Evolutionary conservation across 1,140 invertebrate species (phyloP).

Genomic region (Drosophila prosaltans): DNA sequence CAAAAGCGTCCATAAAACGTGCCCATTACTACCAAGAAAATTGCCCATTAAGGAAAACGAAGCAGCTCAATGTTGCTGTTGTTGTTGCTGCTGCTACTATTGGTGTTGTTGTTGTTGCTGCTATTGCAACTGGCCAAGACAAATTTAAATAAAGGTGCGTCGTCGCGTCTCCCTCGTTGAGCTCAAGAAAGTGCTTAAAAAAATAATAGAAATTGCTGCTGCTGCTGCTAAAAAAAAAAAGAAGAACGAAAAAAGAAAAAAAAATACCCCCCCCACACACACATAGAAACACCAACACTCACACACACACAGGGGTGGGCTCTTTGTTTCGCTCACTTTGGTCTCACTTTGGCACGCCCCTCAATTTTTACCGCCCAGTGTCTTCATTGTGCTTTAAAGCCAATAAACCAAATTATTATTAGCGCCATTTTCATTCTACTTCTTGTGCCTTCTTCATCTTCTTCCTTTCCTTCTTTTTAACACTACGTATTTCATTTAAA

Average conservation of each 20-base stretch:
- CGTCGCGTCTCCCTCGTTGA: constrained; percentile 51
- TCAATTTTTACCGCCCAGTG: constrained; percentile 54
- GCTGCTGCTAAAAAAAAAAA: background rate
- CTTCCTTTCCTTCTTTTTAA: constrained; percentile 11
- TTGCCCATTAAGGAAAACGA: constrained; percentile 80
- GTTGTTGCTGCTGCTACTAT: constrained; percentile 19
- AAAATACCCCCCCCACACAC: background rate
- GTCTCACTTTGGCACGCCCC: constrained; percentile 38
- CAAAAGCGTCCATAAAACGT: constrained; percentile 83
- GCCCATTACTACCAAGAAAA: constrained; percentile 82
- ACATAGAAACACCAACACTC: background rate
- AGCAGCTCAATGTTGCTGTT: constrained; percentile 37
- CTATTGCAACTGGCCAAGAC: constrained; percentile 47
- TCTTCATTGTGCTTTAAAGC: constrained; percentile 81
- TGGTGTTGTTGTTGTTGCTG: constrained; percentile 25
- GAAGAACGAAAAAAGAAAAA: background rate
- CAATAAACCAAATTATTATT: constrained; percentile 83
- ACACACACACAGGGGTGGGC: constrained; percentile 16
- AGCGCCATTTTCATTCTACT: constrained; percentile 73
- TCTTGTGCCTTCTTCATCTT: constrained; percentile 9
- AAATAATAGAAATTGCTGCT: constrained; percentile 64
- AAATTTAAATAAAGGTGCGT: constrained; percentile 83
- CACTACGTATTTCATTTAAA: constrained; percentile 77
- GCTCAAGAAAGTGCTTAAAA: constrained; percentile 55
- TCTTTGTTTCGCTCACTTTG: constrained; percentile 14